Evolutionary conservation across 1,140 invertebrate genomes (phyloP).

Genomic region (Brachionus rubens): DNA sequence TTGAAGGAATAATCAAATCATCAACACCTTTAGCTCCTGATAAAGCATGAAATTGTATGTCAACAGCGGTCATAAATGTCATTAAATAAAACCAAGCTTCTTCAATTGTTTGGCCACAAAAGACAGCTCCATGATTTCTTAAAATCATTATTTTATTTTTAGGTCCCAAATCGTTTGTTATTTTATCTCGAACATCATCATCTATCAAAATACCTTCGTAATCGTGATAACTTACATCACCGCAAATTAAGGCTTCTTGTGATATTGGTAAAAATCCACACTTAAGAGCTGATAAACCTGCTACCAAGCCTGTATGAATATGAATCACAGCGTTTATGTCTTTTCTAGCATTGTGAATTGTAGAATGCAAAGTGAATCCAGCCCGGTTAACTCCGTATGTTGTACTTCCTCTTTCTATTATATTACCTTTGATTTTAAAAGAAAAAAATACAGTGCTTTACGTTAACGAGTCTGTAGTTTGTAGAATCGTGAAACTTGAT

Average conservation of each 20-base stretch:
- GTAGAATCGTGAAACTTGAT: no score
- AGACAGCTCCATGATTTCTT: conserved; percentile 87
- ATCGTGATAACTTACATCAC: conserved; percentile 77
- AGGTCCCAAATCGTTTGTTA: conserved; percentile 84
- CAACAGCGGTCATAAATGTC: conserved; percentile 42
- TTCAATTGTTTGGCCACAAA: conserved; percentile 91
- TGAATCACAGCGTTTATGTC: conserved; percentile 94
- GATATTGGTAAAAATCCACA: conserved; percentile 81
- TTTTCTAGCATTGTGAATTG: conserved; percentile 90
- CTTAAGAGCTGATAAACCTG: conserved; percentile 72
- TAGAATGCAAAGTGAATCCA: conserved; percentile 86
- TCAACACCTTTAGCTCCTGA: neutral
- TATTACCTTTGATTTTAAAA: conserved; percentile 61
- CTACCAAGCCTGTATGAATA: conserved; percentile 79
- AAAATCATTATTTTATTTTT: conserved; percentile 82
- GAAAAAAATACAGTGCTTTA: no score
- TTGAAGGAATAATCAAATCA: conserved; percentile 7
- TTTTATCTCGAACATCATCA: conserved; percentile 78
- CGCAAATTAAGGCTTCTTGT: conserved; percentile 83
- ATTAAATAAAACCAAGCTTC: conserved; percentile 76
- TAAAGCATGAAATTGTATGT: conserved; percentile 17
- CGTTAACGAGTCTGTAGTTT: no score
- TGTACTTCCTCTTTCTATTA: conserved; percentile 79
- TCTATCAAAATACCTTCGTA: conserved; percentile 73
- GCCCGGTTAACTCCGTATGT: conserved; percentile 74